Evolutionary conservation across 2,888 invertebrate species (phyloP).

Genomic region (Drosophila engyochracea): DNA sequence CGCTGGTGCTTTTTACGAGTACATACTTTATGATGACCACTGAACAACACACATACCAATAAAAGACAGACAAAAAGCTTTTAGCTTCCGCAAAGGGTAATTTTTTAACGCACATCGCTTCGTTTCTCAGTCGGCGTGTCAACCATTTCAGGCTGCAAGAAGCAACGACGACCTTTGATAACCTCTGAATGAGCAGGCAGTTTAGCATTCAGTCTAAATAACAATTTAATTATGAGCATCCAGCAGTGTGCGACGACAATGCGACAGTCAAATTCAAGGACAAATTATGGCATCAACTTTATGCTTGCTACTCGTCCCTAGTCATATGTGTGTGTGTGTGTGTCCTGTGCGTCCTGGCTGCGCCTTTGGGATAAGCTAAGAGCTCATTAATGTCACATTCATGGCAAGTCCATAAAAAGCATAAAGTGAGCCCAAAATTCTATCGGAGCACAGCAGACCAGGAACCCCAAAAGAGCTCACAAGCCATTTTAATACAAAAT

Average conservation of each 20-base stretch:
- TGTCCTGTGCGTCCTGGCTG: slow-evolving; percentile 31
- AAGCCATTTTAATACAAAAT: slow-evolving; percentile 68
- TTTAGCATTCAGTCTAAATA: slow-evolving; percentile 61
- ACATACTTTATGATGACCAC: slow-evolving; percentile 26
- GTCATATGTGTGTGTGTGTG: neutral
- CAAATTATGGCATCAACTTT: slow-evolving; percentile 75
- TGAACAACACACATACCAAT: slow-evolving; percentile 8
- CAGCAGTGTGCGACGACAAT: slow-evolving; percentile 31
- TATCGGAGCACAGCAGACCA: slow-evolving; percentile 55
- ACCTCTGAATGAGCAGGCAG: slow-evolving; percentile 74
- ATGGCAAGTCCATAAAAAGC: slow-evolving; percentile 65
- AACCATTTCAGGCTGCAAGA: slow-evolving; percentile 12
- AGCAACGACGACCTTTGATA: slow-evolving; percentile 61
- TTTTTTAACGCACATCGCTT: slow-evolving; percentile 55
- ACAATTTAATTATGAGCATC: slow-evolving; percentile 74
- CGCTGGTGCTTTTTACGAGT: slow-evolving; percentile 15
- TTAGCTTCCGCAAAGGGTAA: slow-evolving; percentile 47
- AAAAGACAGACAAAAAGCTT: slow-evolving; percentile 2
- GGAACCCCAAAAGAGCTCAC: slow-evolving; percentile 33
- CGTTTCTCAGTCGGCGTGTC: slow-evolving; percentile 1
- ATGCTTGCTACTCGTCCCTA: slow-evolving; percentile 18
- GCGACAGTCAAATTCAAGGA: slow-evolving; percentile 65
- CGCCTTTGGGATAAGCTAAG: slow-evolving; percentile 77
- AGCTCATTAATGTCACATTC: slow-evolving; percentile 81
- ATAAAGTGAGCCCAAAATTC: slow-evolving; percentile 73